Evolutionary conservation across 1,140 invertebrate genomes (phyloP).

Genomic region (Andricus grossulariae): DNA sequence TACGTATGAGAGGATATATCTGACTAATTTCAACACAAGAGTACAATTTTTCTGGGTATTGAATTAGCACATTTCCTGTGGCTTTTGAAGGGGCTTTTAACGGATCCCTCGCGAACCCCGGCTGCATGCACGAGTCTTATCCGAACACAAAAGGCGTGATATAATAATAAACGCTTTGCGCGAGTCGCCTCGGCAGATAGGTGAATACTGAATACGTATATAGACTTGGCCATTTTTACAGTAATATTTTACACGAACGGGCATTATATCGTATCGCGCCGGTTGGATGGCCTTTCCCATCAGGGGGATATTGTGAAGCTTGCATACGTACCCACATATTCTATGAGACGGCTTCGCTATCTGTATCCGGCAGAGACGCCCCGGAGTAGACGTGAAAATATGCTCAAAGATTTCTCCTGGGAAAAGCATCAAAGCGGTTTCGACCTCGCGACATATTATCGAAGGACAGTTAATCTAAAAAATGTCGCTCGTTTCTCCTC

Average conservation of each 20-base stretch:
- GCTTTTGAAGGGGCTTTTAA: constrained; percentile 7
- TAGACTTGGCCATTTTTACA: constrained; percentile 63
- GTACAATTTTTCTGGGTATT: background rate
- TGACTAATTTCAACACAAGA: background rate
- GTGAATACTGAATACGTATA: constrained; percentile 41
- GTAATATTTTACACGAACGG: constrained; percentile 67
- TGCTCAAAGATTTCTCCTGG: constrained; percentile 73
- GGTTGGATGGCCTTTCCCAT: constrained; percentile 72
- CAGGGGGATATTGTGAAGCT: constrained; percentile 65
- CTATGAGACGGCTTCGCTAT: constrained; percentile 59
- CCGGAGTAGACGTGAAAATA: constrained; percentile 72
- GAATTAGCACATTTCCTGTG: constrained; percentile 21
- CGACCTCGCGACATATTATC: constrained; percentile 51
- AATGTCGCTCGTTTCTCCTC: constrained; percentile 8
- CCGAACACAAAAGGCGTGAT: constrained; percentile 45
- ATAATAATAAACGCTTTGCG: constrained; percentile 54
- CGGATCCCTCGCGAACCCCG: constrained; percentile 8
- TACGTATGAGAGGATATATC: too few relatives aligned
- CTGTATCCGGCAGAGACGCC: constrained; percentile 74
- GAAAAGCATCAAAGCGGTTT: constrained; percentile 59
- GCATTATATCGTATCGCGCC: constrained; percentile 68
- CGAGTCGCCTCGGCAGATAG: constrained; percentile 36
- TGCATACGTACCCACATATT: constrained; percentile 63
- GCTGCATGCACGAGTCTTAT: constrained; percentile 38
- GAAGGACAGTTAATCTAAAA: constrained; percentile 50